Evolutionary conservation across 2,888 invertebrate species (phyloP), one percentile per base, ranked within the genome.

Genomic region (Sarcophaga subvicina): DNA sequence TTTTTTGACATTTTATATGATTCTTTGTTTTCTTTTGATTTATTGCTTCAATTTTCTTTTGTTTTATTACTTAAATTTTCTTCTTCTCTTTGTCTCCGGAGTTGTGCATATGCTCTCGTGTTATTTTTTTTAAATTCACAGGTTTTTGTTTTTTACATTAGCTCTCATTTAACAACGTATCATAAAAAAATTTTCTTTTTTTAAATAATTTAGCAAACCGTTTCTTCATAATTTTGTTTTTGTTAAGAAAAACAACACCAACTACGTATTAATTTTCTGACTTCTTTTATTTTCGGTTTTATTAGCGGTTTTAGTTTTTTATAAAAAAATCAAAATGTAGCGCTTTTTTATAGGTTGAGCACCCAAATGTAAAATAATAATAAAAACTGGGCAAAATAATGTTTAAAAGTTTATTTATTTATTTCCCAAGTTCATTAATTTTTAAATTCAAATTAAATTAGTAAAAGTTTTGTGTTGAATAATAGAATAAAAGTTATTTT

Each of bases 21-120:
- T 49, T 47, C 69, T n/a, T 22, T 37, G 47, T 49, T 69, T 8
- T 69, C 17, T 47, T n/a, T 47, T 45, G 4, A 27, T 22, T 22
- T 22, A 22, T 22, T 22, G 1, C 22, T 22, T 22, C 1, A 22
- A 22, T 22, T 22, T 27, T 10, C 10, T 64, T 64, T 22, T 12
- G 12, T 0, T 64, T 64, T 27, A 69, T 69, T 45, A 47, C 4
- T 69, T 37, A 10, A 5, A 25, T 64, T 25, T 64, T 64, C 64
- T 12, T 11, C 27, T 27, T 59, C 71, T 59, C n/a, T 59, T 71
- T n/a, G 27, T 27, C 11, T 71, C 27, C 27, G 20, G 20, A 25
- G 20, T 27, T 71, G 49, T 27, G 71, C 60, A 27, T 59, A 59
- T n/a, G 71, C 25, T 71, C 71, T 71, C 12, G 63, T 64, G 12